Evolutionary conservation across 2,797 vertebrate genomes (phyloP).

Genomic region (Mormyrops attenuatus): DNA sequence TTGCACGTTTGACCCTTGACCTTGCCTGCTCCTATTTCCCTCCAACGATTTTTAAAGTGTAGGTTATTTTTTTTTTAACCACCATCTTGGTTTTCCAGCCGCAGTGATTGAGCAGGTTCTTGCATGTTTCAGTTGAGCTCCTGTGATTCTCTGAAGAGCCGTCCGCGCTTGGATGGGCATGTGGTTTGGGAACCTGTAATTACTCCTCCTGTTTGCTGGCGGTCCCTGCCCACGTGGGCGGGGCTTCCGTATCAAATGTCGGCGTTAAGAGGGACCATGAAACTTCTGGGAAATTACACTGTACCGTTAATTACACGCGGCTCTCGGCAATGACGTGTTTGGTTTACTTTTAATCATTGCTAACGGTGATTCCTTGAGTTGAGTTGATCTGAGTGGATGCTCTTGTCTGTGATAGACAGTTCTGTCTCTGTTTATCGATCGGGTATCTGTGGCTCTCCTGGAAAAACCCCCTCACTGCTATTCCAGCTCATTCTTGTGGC

Average conservation of each 20-base stretch:
- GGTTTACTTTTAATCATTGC: background rate
- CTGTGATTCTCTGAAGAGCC: background rate
- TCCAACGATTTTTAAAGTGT: background rate
- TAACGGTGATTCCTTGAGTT: background rate
- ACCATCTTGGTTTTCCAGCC: background rate
- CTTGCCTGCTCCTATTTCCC: background rate
- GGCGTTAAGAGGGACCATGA: background rate
- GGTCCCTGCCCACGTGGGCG: background rate
- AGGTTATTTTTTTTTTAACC: background rate
- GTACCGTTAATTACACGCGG: background rate
- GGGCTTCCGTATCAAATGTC: background rate
- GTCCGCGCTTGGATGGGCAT: background rate
- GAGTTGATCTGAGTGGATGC: background rate
- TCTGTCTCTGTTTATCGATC: background rate
- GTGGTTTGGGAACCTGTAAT: background rate
- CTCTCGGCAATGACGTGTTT: background rate
- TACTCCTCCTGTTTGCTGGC: background rate
- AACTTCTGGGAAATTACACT: background rate
- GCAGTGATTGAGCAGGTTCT: background rate
- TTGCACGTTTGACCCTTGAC: background rate
- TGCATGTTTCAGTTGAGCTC: background rate
- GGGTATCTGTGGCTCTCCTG: background rate
- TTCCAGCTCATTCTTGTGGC: background rate
- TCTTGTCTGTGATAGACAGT: background rate
- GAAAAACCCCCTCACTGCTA: background rate